These are phyloP conservation scores for Drosophila malerkotliana DNA, from an alignment of 1,140 invertebrate genomes.

Conservation along the genomic window DNA sequence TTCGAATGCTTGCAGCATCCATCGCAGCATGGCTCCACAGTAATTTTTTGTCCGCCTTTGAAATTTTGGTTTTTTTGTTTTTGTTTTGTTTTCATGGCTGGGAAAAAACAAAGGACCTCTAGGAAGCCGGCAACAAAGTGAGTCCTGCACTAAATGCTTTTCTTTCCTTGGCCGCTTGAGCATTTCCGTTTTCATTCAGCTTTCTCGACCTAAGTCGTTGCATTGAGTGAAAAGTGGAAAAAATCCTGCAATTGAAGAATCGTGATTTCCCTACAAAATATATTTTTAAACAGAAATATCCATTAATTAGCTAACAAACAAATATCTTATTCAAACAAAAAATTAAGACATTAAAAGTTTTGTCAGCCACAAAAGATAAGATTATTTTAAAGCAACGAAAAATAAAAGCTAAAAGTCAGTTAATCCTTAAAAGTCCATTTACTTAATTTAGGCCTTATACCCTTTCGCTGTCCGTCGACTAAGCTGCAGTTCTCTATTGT, in stretches of 20 bases:
- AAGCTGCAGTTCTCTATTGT: slow-evolving; percentile 43
- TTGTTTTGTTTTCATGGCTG: slow-evolving; percentile 15
- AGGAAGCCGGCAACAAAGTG: slow-evolving; percentile 54
- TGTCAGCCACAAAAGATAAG: no score
- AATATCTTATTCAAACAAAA: no score
- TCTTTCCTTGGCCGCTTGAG: slow-evolving; percentile 47
- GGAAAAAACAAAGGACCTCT: slow-evolving; percentile 36
- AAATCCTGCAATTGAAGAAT: slow-evolving; percentile 1
- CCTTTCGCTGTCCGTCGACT: slow-evolving; percentile 16
- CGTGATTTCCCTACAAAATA: slow-evolving; percentile 4
- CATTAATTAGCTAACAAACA: not conserved
- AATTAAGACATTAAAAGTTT: no score
- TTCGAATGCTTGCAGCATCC: slow-evolving; percentile 68
- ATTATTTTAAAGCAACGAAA: not conserved
- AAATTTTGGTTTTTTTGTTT: slow-evolving; percentile 4
- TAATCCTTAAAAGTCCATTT: slow-evolving; percentile 1
- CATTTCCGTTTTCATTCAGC: slow-evolving; percentile 57
- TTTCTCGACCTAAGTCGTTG: slow-evolving; percentile 50
- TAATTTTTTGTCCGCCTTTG: slow-evolving; percentile 8
- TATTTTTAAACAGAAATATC: not conserved
- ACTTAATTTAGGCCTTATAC: not conserved
- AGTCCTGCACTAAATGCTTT: slow-evolving; percentile 68
- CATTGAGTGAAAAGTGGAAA: slow-evolving; percentile 15
- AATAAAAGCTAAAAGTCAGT: not conserved
- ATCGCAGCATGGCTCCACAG: slow-evolving; percentile 30